Percentiles rank a stretch among this genome's conserved stretches.
Conservation (phyloP, 2,113 vertebrate species). For the Solenodon paradoxus region DNA sequence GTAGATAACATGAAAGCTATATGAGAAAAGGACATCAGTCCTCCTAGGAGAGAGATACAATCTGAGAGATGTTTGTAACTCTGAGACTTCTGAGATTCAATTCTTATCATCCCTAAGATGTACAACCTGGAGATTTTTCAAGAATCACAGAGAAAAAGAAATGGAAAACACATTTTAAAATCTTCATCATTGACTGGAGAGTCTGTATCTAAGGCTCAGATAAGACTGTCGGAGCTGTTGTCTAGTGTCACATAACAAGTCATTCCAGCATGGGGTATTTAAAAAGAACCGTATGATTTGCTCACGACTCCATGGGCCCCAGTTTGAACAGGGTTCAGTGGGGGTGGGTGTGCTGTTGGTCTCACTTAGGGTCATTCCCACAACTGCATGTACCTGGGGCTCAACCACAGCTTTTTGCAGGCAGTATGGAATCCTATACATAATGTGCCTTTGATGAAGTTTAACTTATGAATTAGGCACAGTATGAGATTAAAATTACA, state of each 20-base stretch:
- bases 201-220: too few relatives aligned
- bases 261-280: not conserved
- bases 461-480: not conserved
- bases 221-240: not conserved
- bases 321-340: not conserved
- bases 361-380: not conserved
- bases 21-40: slow-evolving; percentile 23
- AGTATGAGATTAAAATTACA: not conserved
- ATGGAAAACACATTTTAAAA: slow-evolving; percentile 13
- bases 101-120: slow-evolving; percentile 29
- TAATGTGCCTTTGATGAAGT: not conserved
- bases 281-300: not conserved
- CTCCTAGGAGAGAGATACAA: not conserved
- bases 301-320: not conserved
- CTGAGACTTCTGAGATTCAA: not conserved
- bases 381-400: not conserved
- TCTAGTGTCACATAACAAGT: not conserved
- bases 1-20: slow-evolving; percentile 42
- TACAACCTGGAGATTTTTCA: not conserved
- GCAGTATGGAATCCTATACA: not conserved
- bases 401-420: not conserved
- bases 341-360: not conserved
- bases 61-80: not conserved
- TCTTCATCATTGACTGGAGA: slow-evolving; percentile 4
- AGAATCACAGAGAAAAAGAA: not conserved